These are phyloP conservation scores for Oligia latruncula DNA, from an alignment of 2,888 invertebrate genomes.

Conservation along the genomic window DNA sequence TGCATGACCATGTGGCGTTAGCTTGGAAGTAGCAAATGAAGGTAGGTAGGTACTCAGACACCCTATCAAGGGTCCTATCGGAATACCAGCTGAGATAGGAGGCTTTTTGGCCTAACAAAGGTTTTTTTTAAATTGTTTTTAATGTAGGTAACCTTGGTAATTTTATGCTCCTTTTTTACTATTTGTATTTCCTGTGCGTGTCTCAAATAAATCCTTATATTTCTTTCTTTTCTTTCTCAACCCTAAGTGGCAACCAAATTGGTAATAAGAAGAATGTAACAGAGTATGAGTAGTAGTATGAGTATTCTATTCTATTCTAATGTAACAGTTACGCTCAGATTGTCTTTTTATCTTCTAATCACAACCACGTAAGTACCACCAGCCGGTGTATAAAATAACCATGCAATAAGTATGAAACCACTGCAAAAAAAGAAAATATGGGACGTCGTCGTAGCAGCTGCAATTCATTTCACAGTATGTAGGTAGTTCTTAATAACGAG, in stretches of 20 bases:
- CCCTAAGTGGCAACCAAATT: background rate
- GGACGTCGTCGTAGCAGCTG: conserved; percentile 26
- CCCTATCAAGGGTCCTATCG: background rate
- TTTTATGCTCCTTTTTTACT: too few relatives aligned
- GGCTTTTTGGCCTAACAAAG: background rate
- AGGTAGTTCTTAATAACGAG: conserved; percentile 46
- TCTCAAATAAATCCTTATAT: too few relatives aligned
- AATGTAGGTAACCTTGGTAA: too few relatives aligned
- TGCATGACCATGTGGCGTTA: too few relatives aligned
- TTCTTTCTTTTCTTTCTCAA: too few relatives aligned
- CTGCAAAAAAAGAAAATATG: conserved; percentile 20
- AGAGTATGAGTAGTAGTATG: too few relatives aligned
- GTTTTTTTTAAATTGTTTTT: background rate
- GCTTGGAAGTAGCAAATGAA: too few relatives aligned
- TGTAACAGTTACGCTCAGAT: background rate
- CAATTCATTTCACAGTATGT: conserved; percentile 41
- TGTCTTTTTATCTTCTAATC: background rate
- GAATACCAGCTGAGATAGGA: background rate
- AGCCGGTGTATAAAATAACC: background rate
- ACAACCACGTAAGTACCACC: background rate
- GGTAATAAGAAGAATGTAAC: background rate
- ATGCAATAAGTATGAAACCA: conserved; percentile 13
- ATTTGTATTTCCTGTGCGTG: too few relatives aligned
- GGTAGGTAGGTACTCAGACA: too few relatives aligned
- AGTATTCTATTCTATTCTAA: too few relatives aligned